Base-by-base conservation (phyloP, 2,113 vertebrate genomes). In the Oenanthe melanoleuca region DNA sequence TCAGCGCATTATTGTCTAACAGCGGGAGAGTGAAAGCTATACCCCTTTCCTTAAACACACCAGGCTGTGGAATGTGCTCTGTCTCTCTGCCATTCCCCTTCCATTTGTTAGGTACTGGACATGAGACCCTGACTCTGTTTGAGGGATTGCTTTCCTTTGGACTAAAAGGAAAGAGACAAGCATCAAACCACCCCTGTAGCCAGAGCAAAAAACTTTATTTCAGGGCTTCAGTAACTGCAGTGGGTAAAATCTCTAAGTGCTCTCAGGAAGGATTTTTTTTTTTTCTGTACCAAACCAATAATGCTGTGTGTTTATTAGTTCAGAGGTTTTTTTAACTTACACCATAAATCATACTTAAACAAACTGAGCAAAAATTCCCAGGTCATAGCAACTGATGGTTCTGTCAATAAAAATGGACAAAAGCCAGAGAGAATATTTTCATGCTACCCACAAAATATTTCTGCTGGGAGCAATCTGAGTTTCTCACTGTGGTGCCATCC, bases 1-100 rank as follows among this genome's bases (percentile, higher is more conserved):
- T 97, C 97, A 97, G 90, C 96, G 92, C 95, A 82, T 97, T 97
- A 97, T 97, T 97, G 96, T 97, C 96, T 97, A 97, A 96, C 96
- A 96, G 93, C 83, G 0, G 94, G 96, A 96, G 91, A 95, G 92
- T 91, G 96, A 97, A 97, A 97, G 93, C 90, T 89, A 94, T 95
- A 95, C 95, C 88, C 88, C 83, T 90, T 97, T 91, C 91, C 94
- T 97, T 96, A 97, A 97, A 97, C 94, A 95, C 83, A 89, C 94
- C 97, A 96, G 92, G 87, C 96, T 96, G 77, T 94, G 96, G 96
- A 98, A 98, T 98, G 96, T 90, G 93, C 88, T 97, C 86, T 9
- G 47, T 92, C 85, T 95, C 45, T 14, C 92, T 93, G 60, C 67
- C 82, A 63, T 94, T 97, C 92, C 80, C 61, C n/a, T 83, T 80